Evolutionary conservation across 2,113 vertebrate species (phyloP), one percentile per base, ranked within the genome.

Genomic region (Nesoenas mayeri): DNA sequence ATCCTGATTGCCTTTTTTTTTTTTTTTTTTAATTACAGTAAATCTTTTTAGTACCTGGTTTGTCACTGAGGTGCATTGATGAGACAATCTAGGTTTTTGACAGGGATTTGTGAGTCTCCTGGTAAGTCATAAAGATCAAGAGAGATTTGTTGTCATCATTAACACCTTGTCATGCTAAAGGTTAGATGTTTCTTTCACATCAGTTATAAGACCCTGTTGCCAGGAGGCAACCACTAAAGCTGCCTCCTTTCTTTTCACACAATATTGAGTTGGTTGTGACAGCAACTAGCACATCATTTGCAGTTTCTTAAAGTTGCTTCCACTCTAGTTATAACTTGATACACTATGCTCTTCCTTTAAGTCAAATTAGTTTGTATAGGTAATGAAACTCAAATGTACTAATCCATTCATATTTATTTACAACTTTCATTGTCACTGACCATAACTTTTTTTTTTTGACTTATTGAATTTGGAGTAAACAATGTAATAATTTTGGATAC

Each of bases 121-220:
- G 47, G 4, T 44, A 57, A 64, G 53, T 51, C 54, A 72, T 64
- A 91, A 91, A 51, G 57, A 93, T 79, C 65, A 85, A 82, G 57
- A 79, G 74, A 89, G 74, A 91, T 94, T 91, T 95, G 44, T 72
- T 85, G 87, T 62, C 21, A 56, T 93, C 74, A 85, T 91, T 87
- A 91, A 71, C 48, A 50, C 50, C 34, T 88, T 12, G 32, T 79
- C 71, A 54, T 73, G n/a, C 13, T 74, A 28, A 60, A 89, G 51
- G 29, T 88, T 88, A 56, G 61, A 7, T 64, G 11, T 71, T 85
- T 91, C 47, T 79, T 86, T 93, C 78, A 47, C 38, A 53, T 79
- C 29, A 44, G 70, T 78, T 79, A 7, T 32, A 83, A 69, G 25
- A 79, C 24, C 36, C 31, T 50, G 7, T 44, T 74, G 36, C 36